Conservation (phyloP, 2,888 invertebrate genomes). For the Coleophora deauratella region DNA sequence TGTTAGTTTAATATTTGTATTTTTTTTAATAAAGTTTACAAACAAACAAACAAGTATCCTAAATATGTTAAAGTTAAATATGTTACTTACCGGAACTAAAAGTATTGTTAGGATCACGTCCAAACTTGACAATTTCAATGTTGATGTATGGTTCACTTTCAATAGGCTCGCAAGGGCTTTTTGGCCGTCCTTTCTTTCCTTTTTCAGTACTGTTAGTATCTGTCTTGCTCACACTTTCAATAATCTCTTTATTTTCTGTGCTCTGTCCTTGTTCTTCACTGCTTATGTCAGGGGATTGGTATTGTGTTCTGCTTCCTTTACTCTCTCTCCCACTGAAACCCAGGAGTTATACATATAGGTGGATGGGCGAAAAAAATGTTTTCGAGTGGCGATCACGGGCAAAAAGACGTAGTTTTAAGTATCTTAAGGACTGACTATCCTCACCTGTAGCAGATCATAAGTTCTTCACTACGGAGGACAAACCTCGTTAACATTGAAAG, state of each 20-base stretch:
- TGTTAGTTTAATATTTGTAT: no score
- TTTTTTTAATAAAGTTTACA: no score
- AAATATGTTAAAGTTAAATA: neutral
- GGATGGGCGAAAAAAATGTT: no score
- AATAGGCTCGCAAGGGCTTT: conserved; percentile 80
- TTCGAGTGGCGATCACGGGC: no score
- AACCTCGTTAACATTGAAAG: no score
- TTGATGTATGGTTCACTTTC: conserved; percentile 78
- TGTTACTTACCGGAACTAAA: conserved; percentile 77
- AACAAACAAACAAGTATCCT: no score
- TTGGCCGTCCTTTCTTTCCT: conserved; percentile 63
- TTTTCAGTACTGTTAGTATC: conserved; percentile 41
- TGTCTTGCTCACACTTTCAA: conserved; percentile 26
- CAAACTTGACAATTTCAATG: conserved; percentile 81
- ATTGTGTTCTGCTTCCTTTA: conserved; percentile 53
- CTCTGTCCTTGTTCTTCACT: conserved; percentile 30
- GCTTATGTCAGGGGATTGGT: conserved; percentile 28
- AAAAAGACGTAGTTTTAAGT: no score
- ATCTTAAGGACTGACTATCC: no score
- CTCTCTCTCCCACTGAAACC: conserved; percentile 56
- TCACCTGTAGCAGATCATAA: no score
- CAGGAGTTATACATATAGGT: neutral
- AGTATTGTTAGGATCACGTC: conserved; percentile 80
- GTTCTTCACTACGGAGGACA: no score
- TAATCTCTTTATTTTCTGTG: conserved; percentile 27